A percentile compares a stretch with the other conserved stretches of the same genome.
Evolutionary conservation across 2,797 vertebrate genomes (phyloP).

Genomic region (Eulemur rubriventer): DNA sequence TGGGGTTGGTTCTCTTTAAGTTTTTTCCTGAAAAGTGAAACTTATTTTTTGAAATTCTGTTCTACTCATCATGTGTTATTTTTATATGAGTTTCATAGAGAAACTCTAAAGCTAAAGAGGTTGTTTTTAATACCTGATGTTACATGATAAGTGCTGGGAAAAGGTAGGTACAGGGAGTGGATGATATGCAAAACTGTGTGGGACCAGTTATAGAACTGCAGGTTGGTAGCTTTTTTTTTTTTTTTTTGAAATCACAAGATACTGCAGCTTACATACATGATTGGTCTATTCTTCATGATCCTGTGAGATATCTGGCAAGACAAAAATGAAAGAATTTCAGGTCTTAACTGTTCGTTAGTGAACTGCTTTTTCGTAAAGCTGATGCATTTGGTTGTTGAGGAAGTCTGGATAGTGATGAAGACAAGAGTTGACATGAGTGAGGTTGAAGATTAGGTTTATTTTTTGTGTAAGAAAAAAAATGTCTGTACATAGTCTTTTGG

Average conservation of each 20-base stretch:
- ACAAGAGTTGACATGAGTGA: neutral
- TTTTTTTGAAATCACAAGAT: neutral
- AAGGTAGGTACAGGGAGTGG: neutral
- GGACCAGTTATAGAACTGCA: neutral
- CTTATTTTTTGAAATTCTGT: neutral
- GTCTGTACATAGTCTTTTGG: neutral
- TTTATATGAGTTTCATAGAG: conserved; percentile 14
- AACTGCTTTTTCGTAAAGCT: neutral
- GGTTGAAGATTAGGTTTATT: neutral
- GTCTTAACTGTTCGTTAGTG: neutral
- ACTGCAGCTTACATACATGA: neutral
- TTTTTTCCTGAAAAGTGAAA: neutral
- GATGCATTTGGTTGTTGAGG: neutral
- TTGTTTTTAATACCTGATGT: conserved; percentile 36
- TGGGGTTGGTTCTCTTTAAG: neutral
- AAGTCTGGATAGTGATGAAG: neutral
- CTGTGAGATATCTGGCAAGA: neutral
- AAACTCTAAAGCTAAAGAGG: neutral
- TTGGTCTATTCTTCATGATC: neutral
- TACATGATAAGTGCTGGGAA: neutral
- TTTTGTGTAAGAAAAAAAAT: neutral
- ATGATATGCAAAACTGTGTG: neutral
- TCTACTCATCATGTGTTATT: neutral
- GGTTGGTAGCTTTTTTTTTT: neutral
- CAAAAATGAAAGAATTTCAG: neutral